Evolutionary conservation across 1,140 invertebrate genomes (phyloP).

Genomic region (Planococcus citri): DNA sequence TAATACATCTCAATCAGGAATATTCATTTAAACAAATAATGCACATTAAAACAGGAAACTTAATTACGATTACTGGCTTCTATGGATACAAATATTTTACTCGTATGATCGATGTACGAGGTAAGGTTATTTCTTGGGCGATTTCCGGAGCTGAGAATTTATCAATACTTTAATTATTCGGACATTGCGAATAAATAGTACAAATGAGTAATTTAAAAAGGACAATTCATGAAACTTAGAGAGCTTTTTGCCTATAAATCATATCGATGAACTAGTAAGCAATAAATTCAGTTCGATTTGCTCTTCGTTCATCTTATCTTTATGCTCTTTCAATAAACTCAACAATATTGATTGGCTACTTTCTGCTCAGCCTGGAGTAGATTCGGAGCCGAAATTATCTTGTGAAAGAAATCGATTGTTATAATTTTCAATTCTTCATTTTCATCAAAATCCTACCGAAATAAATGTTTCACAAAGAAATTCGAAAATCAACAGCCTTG

Average conservation of each 20-base stretch:
- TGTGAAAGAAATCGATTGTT: slow-evolving; percentile 77
- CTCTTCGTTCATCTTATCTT: slow-evolving; percentile 39
- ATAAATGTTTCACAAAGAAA: background rate
- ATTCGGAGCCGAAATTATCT: slow-evolving; percentile 71
- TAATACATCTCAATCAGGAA: background rate
- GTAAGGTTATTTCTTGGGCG: slow-evolving; percentile 86
- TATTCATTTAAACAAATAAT: background rate
- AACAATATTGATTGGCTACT: slow-evolving; percentile 68
- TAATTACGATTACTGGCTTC: slow-evolving; percentile 86
- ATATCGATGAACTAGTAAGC: slow-evolving; percentile 57
- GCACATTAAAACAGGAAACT: slow-evolving; percentile 36
- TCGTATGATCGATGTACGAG: slow-evolving; percentile 86
- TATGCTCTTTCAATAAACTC: slow-evolving; percentile 62
- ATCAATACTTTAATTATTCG: slow-evolving; percentile 73
- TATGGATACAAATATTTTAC: slow-evolving; percentile 82
- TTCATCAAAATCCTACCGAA: slow-evolving; percentile 64
- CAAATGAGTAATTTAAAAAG: background rate
- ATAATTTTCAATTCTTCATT: slow-evolving; percentile 59
- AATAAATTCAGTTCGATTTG: slow-evolving; percentile 56
- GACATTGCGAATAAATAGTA: slow-evolving; percentile 41
- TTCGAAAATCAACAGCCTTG: no score
- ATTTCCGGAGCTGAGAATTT: slow-evolving; percentile 80
- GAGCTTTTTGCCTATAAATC: background rate
- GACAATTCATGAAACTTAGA: background rate
- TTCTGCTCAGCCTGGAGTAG: slow-evolving; percentile 83